A percentile compares a stretch with the other conserved stretches of the same genome.
Evolutionary conservation across 2,113 vertebrate species (phyloP).

Genomic region (Pomatorhinus ruficollis): DNA sequence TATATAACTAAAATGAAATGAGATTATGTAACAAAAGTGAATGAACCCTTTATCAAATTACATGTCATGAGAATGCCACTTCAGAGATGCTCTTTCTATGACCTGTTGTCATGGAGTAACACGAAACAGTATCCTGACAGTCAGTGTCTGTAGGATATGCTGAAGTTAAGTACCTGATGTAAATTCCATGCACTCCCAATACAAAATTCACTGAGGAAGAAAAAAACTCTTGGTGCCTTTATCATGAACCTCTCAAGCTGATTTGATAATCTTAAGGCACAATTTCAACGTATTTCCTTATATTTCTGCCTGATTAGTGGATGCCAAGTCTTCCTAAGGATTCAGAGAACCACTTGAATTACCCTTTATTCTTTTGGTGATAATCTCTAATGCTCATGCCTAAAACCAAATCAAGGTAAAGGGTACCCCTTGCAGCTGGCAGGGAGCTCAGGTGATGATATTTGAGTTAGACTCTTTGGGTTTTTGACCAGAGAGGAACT

Average conservation of each 20-base stretch:
- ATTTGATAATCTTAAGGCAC: neutral
- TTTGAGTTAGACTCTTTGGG: neutral
- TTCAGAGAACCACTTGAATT: neutral
- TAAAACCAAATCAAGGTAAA: neutral
- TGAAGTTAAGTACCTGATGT: neutral
- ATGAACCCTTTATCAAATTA: neutral
- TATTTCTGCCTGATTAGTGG: neutral
- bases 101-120: neutral
- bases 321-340: neutral
- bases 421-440: neutral
- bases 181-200: neutral
- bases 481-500: accelerated
- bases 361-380: neutral
- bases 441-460: neutral
- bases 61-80: neutral
- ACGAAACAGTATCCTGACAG: neutral
- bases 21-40: neutral
- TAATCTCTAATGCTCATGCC: neutral
- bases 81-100: neutral
- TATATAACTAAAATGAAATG: neutral
- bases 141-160: neutral
- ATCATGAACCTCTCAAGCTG: neutral
- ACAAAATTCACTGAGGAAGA: neutral
- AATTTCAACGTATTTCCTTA: neutral
- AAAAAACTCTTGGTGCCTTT: neutral